These are phyloP conservation scores for Acromyrmex charruanus DNA, from an alignment of 1,140 invertebrate genomes.

Conservation along the genomic window DNA sequence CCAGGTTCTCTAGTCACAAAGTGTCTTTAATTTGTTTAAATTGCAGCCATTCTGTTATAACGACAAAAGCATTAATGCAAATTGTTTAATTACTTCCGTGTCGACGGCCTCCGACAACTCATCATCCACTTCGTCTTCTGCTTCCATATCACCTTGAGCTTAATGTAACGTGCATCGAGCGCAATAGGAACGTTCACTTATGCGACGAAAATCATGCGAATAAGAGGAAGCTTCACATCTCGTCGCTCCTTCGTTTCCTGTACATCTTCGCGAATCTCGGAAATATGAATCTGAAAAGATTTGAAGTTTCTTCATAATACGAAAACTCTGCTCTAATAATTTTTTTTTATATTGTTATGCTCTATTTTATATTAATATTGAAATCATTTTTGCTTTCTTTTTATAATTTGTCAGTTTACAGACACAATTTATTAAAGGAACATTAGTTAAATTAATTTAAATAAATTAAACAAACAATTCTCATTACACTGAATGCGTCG, in stretches of 20 bases:
- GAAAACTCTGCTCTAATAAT: neutral
- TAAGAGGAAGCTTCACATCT: constrained; percentile 59
- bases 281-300: constrained; percentile 60
- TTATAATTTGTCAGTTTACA: neutral
- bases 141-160: constrained; percentile 84
- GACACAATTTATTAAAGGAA: neutral
- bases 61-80: constrained; percentile 43
- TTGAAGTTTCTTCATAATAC: constrained; percentile 18
- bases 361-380: neutral
- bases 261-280: constrained; percentile 11
- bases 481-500: neutral
- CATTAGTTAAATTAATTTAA: neutral
- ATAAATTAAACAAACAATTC: constrained; percentile 3
- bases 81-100: constrained; percentile 76
- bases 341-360: neutral
- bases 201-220: constrained; percentile 28
- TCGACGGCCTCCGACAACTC: constrained; percentile 80
- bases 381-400: neutral
- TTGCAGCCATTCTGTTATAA: neutral
- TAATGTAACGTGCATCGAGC: constrained; percentile 70
- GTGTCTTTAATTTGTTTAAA: neutral
- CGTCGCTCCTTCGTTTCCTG: constrained; percentile 55
- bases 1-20: neutral
- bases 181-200: constrained; percentile 46
- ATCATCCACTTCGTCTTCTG: constrained; percentile 84